phyloP scores from a whole-genome alignment of 2,113 vertebrate species.

The Hemiscyllium ocellatum region DNA sequence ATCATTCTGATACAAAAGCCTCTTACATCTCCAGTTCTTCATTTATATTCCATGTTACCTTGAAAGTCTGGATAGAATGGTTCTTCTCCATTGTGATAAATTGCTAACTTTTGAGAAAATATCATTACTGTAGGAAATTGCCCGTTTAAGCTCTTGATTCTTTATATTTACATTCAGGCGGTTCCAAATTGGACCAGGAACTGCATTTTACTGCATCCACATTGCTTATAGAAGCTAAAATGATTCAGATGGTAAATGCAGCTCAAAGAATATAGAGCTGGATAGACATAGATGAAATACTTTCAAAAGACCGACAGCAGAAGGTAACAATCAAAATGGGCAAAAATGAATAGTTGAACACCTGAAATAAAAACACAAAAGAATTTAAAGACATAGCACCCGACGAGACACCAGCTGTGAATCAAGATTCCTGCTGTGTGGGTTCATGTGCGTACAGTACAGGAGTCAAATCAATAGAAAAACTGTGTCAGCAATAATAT shows the following conservation, averaged over 20 bases:
- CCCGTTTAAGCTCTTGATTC: background rate
- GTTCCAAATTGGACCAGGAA: background rate
- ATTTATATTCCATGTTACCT: too few relatives aligned
- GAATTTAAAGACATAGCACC: background rate
- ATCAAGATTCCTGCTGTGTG: background rate
- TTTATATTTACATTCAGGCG: background rate
- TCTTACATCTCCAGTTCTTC: too few relatives aligned
- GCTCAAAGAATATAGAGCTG: background rate
- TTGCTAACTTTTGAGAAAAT: background rate
- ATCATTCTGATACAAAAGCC: too few relatives aligned
- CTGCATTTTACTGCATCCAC: background rate
- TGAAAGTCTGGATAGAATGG: too few relatives aligned
- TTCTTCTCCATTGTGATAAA: too few relatives aligned
- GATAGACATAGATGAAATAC: background rate
- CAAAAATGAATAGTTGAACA: background rate
- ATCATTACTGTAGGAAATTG: too few relatives aligned
- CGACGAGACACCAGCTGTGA: background rate
- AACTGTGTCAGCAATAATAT: too few relatives aligned
- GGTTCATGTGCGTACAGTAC: background rate
- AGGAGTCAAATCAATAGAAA: too few relatives aligned
- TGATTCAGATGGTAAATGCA: background rate
- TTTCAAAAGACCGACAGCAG: background rate
- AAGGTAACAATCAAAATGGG: background rate
- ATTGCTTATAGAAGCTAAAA: background rate
- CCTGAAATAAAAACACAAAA: background rate